These are phyloP conservation scores for Alloscopus bannaensis DNA, from an alignment of 2,888 invertebrate species.

Conservation along the genomic window DNA sequence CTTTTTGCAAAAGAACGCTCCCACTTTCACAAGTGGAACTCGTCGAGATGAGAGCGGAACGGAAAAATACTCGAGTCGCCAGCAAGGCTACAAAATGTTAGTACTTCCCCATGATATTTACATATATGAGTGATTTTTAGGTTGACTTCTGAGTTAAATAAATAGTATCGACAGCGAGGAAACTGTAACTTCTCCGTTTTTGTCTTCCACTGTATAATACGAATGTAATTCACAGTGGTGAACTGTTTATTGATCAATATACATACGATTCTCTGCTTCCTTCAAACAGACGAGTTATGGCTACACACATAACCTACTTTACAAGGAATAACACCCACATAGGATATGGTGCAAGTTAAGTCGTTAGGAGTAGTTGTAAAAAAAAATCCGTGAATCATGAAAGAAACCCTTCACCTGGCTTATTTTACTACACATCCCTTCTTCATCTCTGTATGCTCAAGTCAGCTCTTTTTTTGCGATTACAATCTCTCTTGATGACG, in stretches of 20 bases:
- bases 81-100: no score
- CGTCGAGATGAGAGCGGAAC: no score
- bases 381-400: conserved; percentile 52
- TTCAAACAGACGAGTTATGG: conserved; percentile 24
- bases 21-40: no score
- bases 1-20: no score
- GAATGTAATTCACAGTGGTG: conserved; percentile 1
- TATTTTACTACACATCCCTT: neutral
- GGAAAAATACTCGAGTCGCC: no score
- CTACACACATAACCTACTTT: conserved; percentile 41
- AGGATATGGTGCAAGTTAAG: neutral
- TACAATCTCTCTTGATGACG: no score
- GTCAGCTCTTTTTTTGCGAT: no score
- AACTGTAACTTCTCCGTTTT: no score
- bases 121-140: conserved; percentile 14
- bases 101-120: no score
- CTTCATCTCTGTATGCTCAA: neutral
- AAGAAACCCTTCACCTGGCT: conserved; percentile 43
- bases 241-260: conserved; percentile 48
- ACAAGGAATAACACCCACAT: conserved; percentile 28
- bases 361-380: conserved; percentile 15
- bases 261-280: no score
- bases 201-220: no score
- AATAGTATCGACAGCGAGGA: conserved; percentile 5
- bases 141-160: conserved; percentile 23